phyloP scores from a whole-genome alignment of 2,113 vertebrate species.

The Columbina picui region DNA sequence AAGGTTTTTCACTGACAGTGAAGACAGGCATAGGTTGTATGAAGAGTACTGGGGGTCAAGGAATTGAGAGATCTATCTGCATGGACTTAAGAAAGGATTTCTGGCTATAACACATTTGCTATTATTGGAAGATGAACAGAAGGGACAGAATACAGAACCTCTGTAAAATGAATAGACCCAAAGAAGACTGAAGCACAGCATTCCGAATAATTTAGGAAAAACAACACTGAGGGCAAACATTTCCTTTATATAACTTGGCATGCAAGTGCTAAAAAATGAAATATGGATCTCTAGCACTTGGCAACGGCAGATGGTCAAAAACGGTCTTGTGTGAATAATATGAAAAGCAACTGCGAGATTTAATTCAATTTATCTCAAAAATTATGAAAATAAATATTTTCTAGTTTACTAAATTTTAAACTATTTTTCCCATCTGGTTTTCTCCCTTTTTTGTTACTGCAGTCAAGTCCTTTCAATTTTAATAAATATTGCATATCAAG shows the following conservation, averaged over 20 bases:
- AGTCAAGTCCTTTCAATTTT: background rate
- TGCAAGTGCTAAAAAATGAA: background rate
- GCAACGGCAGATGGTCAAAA: background rate
- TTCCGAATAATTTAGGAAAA: slow-evolving; percentile 47
- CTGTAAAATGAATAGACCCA: slow-evolving; percentile 31
- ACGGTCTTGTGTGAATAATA: background rate
- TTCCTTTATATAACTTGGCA: slow-evolving; percentile 62
- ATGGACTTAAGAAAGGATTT: background rate
- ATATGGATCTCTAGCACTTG: slow-evolving; percentile 2
- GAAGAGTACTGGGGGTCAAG: background rate
- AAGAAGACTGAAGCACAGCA: slow-evolving; percentile 42
- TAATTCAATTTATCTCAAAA: background rate
- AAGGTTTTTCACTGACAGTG: background rate
- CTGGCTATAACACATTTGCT: slow-evolving; percentile 5
- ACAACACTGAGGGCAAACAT: slow-evolving; percentile 20
- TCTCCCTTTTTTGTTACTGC: background rate
- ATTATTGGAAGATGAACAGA: background rate
- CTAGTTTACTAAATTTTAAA: background rate
- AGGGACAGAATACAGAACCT: background rate
- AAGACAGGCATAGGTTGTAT: background rate
- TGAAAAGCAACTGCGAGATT: background rate
- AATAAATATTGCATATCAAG: background rate
- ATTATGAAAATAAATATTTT: background rate
- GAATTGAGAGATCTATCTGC: background rate
- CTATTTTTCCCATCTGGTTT: background rate